Evolutionary conservation across 2,888 invertebrate species (phyloP).

Genomic region (Acholoe squamosa): DNA sequence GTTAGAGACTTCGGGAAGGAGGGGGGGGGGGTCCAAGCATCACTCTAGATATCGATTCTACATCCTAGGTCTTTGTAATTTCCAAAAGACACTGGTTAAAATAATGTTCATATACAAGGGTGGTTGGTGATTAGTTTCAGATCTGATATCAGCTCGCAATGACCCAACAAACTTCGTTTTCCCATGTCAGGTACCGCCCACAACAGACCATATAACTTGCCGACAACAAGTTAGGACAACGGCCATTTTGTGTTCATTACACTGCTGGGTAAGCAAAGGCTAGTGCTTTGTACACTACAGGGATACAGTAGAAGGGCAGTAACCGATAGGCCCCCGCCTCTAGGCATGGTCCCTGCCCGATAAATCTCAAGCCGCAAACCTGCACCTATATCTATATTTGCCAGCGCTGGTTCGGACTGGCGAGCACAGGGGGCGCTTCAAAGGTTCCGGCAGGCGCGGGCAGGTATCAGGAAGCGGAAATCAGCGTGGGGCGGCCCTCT

Average conservation of each 20-base stretch:
- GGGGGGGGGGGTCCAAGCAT: no score
- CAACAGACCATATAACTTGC: no score
- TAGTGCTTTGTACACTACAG: not conserved
- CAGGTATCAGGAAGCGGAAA: slow-evolving; percentile 50
- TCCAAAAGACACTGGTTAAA: no score
- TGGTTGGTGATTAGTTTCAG: no score
- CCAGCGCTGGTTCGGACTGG: slow-evolving; percentile 7
- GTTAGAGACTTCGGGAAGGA: no score
- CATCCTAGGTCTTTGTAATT: no score
- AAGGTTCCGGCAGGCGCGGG: slow-evolving; percentile 13
- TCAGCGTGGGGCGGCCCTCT: slow-evolving; percentile 11
- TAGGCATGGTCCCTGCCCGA: not conserved
- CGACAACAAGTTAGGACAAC: not conserved
- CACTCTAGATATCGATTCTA: no score
- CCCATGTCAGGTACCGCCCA: no score
- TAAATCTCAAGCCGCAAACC: slow-evolving; percentile 2
- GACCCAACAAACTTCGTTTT: no score
- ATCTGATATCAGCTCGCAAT: no score
- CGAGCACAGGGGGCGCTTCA: slow-evolving; percentile 31
- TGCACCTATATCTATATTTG: slow-evolving; percentile 43
- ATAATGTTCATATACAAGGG: no score
- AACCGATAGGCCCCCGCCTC: not conserved
- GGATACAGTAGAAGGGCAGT: not conserved
- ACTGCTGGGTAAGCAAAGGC: not conserved
- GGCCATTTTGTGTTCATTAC: slow-evolving; percentile 40